Evolutionary conservation across 1,140 invertebrate species (phyloP).

Genomic region (Bombus huntii): DNA sequence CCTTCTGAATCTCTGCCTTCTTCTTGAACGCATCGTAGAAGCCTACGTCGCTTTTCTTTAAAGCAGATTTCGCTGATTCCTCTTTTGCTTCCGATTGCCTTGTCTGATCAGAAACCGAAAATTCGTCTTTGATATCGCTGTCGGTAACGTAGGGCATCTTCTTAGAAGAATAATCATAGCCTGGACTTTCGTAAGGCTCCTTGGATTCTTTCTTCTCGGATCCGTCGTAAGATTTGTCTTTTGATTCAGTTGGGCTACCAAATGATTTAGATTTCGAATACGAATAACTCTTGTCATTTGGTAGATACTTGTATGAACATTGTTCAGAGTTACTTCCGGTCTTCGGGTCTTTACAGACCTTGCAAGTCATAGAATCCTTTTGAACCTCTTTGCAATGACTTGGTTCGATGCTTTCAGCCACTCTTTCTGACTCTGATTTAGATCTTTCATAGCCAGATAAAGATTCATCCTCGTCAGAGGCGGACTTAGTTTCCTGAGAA

Average conservation of each 20-base stretch:
- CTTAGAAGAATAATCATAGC: slow-evolving; percentile 22
- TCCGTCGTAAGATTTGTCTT: not conserved
- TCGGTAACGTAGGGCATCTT: not conserved
- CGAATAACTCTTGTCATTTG: slow-evolving; percentile 87
- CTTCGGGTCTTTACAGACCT: slow-evolving; percentile 86
- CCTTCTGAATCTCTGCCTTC: slow-evolving; percentile 86
- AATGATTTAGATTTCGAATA: slow-evolving; percentile 80
- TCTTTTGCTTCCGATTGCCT: not conserved
- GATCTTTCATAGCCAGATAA: slow-evolving; percentile 13
- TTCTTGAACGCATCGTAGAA: slow-evolving; percentile 70
- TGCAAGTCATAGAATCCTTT: slow-evolving; percentile 87
- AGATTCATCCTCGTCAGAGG: not conserved
- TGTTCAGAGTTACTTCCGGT: slow-evolving; percentile 89
- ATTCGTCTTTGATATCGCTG: not conserved
- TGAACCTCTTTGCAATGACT: slow-evolving; percentile 84
- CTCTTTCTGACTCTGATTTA: slow-evolving; percentile 70
- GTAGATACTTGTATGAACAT: slow-evolving; percentile 87
- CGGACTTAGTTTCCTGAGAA: not conserved
- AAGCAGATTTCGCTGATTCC: not conserved
- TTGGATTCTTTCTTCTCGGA: slow-evolving; percentile 20
- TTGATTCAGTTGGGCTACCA: slow-evolving; percentile 61
- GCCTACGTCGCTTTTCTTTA: slow-evolving; percentile 58
- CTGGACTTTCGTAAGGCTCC: not conserved
- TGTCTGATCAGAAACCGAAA: not conserved
- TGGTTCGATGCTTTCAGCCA: slow-evolving; percentile 63